Conservation (phyloP, 2,888 invertebrate species). For the Brachyptera putata region DNA sequence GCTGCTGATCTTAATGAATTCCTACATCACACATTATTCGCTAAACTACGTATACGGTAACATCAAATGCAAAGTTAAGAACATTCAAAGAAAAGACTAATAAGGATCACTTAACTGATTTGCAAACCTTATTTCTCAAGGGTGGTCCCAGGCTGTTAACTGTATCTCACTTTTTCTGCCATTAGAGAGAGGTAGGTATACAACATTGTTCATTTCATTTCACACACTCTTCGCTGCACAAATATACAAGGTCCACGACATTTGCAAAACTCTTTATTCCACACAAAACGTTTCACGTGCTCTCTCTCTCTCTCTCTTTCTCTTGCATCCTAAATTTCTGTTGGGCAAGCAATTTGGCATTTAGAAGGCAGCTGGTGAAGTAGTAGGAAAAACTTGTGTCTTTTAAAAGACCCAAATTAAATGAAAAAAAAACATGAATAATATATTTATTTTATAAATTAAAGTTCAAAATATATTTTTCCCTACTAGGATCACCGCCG, state of each 20-base stretch:
- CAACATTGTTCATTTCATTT: not conserved
- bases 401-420: not conserved
- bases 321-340: not conserved
- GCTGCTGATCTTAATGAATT: not conserved
- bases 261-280: not conserved
- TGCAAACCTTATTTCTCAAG: not conserved
- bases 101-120: conserved; percentile 7
- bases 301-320: too few species aligned
- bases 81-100: conserved; percentile 6
- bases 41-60: not conserved
- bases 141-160: conserved; percentile 1
- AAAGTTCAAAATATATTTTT: not conserved
- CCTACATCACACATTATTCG: not conserved
- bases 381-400: not conserved
- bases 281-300: conserved; percentile 7
- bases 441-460: not conserved
- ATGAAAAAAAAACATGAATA: not conserved
- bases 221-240: not conserved
- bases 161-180: not conserved
- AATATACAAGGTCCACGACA: not conserved
- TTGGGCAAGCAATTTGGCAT: not conserved
- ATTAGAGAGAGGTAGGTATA: too few species aligned
- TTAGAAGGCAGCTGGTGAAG: conserved; percentile 6
- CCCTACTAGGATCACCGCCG: not conserved
- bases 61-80: not conserved